Evolutionary conservation across 2,113 vertebrate genomes (phyloP), one percentile per base, ranked within the genome.

Genomic region (Sardina pilchardus): DNA sequence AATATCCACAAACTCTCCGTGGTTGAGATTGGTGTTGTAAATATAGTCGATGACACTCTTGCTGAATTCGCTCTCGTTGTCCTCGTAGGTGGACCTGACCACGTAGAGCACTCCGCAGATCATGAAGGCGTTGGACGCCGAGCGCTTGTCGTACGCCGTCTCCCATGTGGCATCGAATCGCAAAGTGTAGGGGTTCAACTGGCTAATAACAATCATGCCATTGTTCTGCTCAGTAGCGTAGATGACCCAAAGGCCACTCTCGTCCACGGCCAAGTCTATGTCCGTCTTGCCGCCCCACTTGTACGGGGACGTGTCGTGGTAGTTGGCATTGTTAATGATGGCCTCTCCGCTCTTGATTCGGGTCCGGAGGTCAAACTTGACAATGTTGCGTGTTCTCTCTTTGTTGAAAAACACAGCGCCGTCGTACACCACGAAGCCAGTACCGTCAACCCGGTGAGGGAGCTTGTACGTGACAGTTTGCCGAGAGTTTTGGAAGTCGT

Each of bases 371-470:
- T 99, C 98, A 85, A 98, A 99, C 93, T 99, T 99, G 53, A 99
- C 98, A 89, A 99, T 99, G 92, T 99, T 99, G 88, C 98, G 96
- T 6, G 98, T 99, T 89, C 98, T 94, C 87, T 99, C 98, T 92
- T 99, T 99, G 96, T 99, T 99, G 92, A 99, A 99, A 96, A 99
- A 99, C 85, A 99, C 98, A 0, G 98, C 98, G 0, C 98, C 98
- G 0, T 99, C 98, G 4, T 99, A 99, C 7, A 99, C 98, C 81
- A 99, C 98, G 92, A 99, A 99, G 91, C 98, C 98, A 39, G 98
- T 99, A 83, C 98, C 98, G 81, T 99, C 98, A 90, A 99, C 98
- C 36, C 98, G 95, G 90, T 99, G 98, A 17, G 98, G 98, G 88
- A 99, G 96, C 90, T 99, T 99, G 82, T 99, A 99, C 0, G 98